A percentile compares a stretch with the other conserved stretches of the same genome.
Conservation (phyloP, 1,140 invertebrate genomes). For the Aphaenogaster floridana region DNA sequence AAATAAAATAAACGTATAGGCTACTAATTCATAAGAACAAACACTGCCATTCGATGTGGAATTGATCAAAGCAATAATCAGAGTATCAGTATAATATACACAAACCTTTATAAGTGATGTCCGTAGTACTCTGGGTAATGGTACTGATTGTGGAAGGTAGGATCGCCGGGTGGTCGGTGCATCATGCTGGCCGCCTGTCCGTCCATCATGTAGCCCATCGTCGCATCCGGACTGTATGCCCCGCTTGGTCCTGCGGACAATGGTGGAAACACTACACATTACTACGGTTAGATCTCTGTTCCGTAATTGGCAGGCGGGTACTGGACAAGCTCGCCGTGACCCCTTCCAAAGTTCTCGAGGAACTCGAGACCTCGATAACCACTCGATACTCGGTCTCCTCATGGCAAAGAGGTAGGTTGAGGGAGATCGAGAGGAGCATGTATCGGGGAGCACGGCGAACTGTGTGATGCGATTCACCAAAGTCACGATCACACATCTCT, state of each 20-base stretch:
- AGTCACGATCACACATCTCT: constrained; percentile 48
- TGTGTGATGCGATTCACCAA: constrained; percentile 67
- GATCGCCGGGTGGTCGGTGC: constrained; percentile 96
- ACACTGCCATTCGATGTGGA: neutral
- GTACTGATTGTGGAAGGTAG: constrained; percentile 96
- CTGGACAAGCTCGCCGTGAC: constrained; percentile 81
- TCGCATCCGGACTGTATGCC: constrained; percentile 97
- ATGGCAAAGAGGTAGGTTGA: constrained; percentile 31
- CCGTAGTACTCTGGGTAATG: constrained; percentile 97
- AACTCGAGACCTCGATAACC: constrained; percentile 53
- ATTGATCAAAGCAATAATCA: constrained; percentile 12
- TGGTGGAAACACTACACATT: constrained; percentile 93
- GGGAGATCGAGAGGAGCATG: constrained; percentile 33
- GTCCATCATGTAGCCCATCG: constrained; percentile 99
- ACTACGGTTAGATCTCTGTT: constrained; percentile 87
- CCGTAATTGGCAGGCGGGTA: constrained; percentile 80
- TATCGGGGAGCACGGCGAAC: constrained; percentile 66
- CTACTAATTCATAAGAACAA: neutral
- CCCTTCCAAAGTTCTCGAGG: constrained; percentile 59
- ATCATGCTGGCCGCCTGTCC: constrained; percentile 96
- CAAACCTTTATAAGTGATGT: constrained; percentile 93
- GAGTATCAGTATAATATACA: constrained; percentile 19
- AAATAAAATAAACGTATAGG: neutral
- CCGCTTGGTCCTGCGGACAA: constrained; percentile 96
- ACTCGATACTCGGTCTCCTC: constrained; percentile 52